Conservation (phyloP, 2,113 vertebrate species). For the Atractosteus spatula region DNA sequence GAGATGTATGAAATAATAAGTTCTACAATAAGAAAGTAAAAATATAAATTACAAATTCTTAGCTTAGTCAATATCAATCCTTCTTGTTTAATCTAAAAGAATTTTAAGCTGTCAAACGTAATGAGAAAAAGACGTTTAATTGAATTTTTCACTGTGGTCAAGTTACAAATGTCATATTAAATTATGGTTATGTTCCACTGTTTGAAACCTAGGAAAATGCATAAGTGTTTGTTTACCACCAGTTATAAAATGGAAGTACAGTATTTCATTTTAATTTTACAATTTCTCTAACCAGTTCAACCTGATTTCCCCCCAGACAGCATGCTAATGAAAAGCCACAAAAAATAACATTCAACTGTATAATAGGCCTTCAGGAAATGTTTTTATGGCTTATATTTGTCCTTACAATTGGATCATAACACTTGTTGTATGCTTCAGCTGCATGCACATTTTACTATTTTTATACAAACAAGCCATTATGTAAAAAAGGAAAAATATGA, state of each 20-base stretch:
- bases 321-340: slow-evolving; percentile 25
- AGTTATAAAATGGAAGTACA: slow-evolving; percentile 36
- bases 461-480: too few relatives aligned
- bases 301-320: slow-evolving; percentile 21
- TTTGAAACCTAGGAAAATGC: neutral
- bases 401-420: slow-evolving; percentile 28
- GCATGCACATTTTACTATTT: too few relatives aligned
- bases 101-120: neutral
- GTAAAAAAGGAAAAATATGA: too few relatives aligned
- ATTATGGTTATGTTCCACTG: neutral
- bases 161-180: neutral
- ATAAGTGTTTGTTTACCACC: slow-evolving; percentile 9
- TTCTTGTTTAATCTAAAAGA: slow-evolving; percentile 1
- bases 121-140: neutral
- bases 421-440: too few relatives aligned
- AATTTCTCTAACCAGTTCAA: slow-evolving; percentile 45
- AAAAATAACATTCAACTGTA: slow-evolving; percentile 33
- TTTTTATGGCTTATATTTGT: slow-evolving; percentile 47
- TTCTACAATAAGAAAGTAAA: slow-evolving; percentile 6
- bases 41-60: slow-evolving; percentile 5
- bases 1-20: neutral
- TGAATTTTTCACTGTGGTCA: neutral
- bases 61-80: slow-evolving; percentile 6
- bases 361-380: slow-evolving; percentile 34
- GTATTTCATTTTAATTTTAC: slow-evolving; percentile 44